Conservation (phyloP, 1,140 invertebrate genomes). For the Nephila pilipes region DNA sequence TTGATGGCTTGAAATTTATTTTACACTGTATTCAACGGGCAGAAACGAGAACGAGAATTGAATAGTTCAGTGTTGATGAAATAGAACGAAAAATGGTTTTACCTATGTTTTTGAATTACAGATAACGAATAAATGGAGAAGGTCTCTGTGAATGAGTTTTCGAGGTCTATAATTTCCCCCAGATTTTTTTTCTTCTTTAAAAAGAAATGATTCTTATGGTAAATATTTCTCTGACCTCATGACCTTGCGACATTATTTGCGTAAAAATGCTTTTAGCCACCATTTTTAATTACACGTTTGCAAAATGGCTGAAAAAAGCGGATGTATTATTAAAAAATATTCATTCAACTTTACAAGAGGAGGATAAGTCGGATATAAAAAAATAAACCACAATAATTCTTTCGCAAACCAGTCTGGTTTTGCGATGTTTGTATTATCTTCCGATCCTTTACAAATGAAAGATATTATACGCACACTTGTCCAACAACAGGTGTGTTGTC, state of each 20-base stretch:
- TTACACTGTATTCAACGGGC: too few species aligned
- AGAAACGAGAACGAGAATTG: too few species aligned
- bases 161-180: too few species aligned
- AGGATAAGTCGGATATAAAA: background rate
- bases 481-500: slow-evolving; percentile 33
- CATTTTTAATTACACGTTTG: background rate
- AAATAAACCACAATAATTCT: slow-evolving; percentile 10
- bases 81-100: too few species aligned
- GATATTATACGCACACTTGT: slow-evolving; percentile 23
- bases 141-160: too few species aligned
- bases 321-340: background rate
- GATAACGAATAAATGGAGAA: too few species aligned
- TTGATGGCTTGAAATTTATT: too few species aligned
- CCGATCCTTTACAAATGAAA: slow-evolving; percentile 15
- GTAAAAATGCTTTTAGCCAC: background rate
- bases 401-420: background rate
- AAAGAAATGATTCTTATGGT: background rate
- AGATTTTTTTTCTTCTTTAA: background rate
- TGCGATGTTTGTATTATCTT: slow-evolving; percentile 22
- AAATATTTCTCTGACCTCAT: background rate
- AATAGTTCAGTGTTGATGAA: too few species aligned
- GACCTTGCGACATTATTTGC: background rate
- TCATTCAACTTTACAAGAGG: slow-evolving; percentile 10
- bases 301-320: background rate
- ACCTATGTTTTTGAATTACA: too few species aligned